Evolutionary conservation across 2,797 vertebrate species (phyloP), one percentile per base, ranked within the genome.

Genomic region (Cuniculus paca): DNA sequence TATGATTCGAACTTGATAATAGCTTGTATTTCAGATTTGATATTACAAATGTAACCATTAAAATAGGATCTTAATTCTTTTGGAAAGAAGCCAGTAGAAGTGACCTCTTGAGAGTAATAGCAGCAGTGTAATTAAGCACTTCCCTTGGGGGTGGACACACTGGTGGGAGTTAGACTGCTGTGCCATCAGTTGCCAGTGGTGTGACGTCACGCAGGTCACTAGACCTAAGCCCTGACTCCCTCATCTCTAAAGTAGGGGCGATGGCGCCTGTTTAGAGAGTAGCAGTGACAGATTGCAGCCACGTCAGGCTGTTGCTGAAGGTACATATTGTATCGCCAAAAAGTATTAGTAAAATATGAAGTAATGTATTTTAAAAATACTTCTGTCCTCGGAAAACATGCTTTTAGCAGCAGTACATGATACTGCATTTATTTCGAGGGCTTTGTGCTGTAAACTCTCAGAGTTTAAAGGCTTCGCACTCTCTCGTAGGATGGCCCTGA

Each of bases 51-150:
- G 2, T 92, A 83, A 45, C 5, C 2, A 22, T 80, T 81, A 81
- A 92, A 91, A 34, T 82, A 85, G 54, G 7, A 39, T 85, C 56
- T 89, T 70, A 28, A 28, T 78, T 97, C 34, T 95, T 85, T 86
- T 39, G 78, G 74, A 88, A 86, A 81, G 75, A 31, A 81, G 6
- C 89, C 11, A 60, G 4, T 87, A 61, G 45, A 58, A 80, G 24
- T 52, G 63, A 90, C 9, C n/a, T 88, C 61, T 65, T 95, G 26
- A 83, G 56, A 48, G 8, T 79, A 68, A 36, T n/a, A 50, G 14
- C 72, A 60, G 24, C 39, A 79, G 42, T 45, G 11, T 16, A 63
- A 39, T 45, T 75, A 88, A 88, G 61, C 82, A 34, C 4, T 0
- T 56, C 7, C 28, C n/a, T 48, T 86, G 80, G 70, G 42, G 91